Evolutionary conservation across 1,140 invertebrate genomes (phyloP), one percentile per base, ranked within the genome.

Genomic region (Anoplolepis gracilipes): DNA sequence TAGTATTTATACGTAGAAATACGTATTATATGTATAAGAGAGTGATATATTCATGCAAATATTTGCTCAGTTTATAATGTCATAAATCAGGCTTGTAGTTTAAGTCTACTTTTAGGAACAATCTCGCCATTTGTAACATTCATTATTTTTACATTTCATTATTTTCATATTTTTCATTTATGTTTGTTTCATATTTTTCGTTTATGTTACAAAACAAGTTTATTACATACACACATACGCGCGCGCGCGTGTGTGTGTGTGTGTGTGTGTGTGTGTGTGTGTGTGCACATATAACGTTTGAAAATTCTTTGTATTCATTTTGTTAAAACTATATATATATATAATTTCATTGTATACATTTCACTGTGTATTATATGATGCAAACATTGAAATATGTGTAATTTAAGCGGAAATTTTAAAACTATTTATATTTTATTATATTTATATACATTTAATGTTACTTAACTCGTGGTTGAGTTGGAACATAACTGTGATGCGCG

Each of bases 61-160:
- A 30, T 28, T 65, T 78, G 76, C 61, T 79, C 46, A 79, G 69
- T 49, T 78, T 65, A 53, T 55, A 10, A 78, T 22, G 10, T 36
- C 0, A 25, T 53, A 49, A 49, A 13, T 65, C 25, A 30, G 11
- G 13, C 19, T 65, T 33, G 3, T 25, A n/a, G 11, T 25, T 6
- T 49, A 64, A 11, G n/a, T 64, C 8, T n/a, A n/a, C n/a, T n/a
- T n/a, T n/a, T n/a, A n/a, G n/a, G n/a, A n/a, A 0, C n/a, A 75
- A 42, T 77, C 1, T 4, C 2, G 5, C 3, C 13, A 11, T 39
- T 67, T 19, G 19, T 22, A 22, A 65, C 33, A 36, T n/a, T n/a
- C 33, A 39, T n/a, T 64, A 42, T 30, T 59, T 76, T 64, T 13
- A 6, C 19, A 25, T 70, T 30, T 61, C 30, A 11, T 59, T 19